phyloP scores from a whole-genome alignment of 2,797 vertebrate species.

The Paedocypris micromegethes region DNA sequence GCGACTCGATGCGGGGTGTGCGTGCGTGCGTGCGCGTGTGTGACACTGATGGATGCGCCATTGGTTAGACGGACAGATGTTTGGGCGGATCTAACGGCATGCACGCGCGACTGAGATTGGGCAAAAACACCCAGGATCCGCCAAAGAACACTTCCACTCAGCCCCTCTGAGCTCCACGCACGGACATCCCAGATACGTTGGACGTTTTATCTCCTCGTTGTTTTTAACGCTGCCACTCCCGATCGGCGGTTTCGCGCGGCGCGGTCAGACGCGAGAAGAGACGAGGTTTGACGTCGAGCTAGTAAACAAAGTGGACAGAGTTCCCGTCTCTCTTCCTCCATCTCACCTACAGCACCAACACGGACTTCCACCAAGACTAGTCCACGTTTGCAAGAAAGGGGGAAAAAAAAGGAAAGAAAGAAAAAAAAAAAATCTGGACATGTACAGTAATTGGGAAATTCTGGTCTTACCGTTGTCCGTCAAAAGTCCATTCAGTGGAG shows the following conservation, averaged over 20 bases:
- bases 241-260: constrained; percentile 51
- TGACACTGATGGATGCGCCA: constrained; percentile 95
- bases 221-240: constrained; percentile 43
- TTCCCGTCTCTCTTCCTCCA: constrained; percentile 57
- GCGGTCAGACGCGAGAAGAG: constrained; percentile 59
- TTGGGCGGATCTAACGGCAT: constrained; percentile 89
- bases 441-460: constrained; percentile 52
- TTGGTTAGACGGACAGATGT: constrained; percentile 96
- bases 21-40: constrained; percentile 61
- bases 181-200: constrained; percentile 26
- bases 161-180: constrained; percentile 45
- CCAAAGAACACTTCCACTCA: constrained; percentile 50
- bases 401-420: constrained; percentile 16
- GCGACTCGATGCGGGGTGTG: constrained; percentile 38
- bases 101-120: constrained; percentile 64
- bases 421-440: constrained; percentile 47
- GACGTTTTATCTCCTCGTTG: constrained; percentile 33
- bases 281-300: constrained; percentile 76
- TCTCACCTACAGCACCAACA: constrained; percentile 45
- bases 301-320: constrained; percentile 62
- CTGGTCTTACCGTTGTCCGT: constrained; percentile 66
- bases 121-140: constrained; percentile 65
- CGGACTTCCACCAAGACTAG: constrained; percentile 5
- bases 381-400: constrained; percentile 23
- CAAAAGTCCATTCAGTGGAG: constrained; percentile 60